phyloP scores from a whole-genome alignment of 2,797 vertebrate species.

The Yasuhikotakia modesta region DNA sequence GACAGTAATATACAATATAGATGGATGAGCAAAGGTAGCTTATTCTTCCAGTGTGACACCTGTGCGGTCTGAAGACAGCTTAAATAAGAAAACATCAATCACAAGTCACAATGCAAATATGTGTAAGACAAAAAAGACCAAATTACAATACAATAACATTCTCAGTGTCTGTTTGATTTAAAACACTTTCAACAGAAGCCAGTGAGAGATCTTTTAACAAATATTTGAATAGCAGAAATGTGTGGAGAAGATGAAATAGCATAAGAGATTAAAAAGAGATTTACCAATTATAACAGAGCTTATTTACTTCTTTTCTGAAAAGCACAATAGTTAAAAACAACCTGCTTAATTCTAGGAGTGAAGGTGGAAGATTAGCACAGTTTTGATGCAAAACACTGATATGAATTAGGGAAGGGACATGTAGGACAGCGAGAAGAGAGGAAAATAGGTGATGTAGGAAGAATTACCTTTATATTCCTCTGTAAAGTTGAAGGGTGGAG shows the following conservation, averaged over 20 bases:
- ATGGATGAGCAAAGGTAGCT: not conserved
- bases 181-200: not conserved
- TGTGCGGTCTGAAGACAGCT: not conserved
- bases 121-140: not conserved
- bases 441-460: not conserved
- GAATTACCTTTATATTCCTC: slow-evolving; percentile 72
- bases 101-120: not conserved
- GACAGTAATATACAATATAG: slow-evolving; percentile 8
- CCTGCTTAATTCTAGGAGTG: not conserved
- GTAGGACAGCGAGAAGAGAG: not conserved
- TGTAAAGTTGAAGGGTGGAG: slow-evolving; percentile 53
- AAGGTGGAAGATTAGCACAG: not conserved
- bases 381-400: not conserved
- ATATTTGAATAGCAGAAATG: not conserved
- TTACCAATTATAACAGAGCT: too few species aligned
- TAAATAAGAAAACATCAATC: not conserved
- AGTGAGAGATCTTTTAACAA: not conserved
- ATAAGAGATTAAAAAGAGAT: not conserved
- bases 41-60: not conserved
- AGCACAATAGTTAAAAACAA: not conserved
- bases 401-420: not conserved
- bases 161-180: not conserved
- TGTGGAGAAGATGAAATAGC: not conserved
- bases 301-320: not conserved
- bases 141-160: not conserved